Percentiles rank a stretch among this genome's conserved stretches.
Conservation (phyloP, 1,140 invertebrate species). For the Gryon sp. region DNA sequence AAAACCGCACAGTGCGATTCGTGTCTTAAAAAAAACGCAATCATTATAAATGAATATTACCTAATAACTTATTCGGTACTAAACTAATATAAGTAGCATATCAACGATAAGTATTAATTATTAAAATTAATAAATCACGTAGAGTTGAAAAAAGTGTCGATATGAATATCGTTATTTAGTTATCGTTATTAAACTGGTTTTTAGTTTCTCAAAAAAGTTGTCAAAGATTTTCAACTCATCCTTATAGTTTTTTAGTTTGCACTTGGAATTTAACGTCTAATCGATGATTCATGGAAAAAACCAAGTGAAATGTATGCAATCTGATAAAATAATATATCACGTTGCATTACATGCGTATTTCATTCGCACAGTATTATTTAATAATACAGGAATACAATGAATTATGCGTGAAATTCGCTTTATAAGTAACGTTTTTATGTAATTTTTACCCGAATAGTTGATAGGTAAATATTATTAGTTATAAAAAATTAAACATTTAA, state of each 20-base stretch:
- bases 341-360: slow-evolving; percentile 17
- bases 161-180: slow-evolving; percentile 11
- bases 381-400: slow-evolving; percentile 34
- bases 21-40: slow-evolving; percentile 47
- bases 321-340: slow-evolving; percentile 23
- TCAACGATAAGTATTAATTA: slow-evolving; percentile 36
- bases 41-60: slow-evolving; percentile 47
- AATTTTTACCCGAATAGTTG: no score
- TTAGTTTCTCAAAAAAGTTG: no score
- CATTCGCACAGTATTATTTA: slow-evolving; percentile 1
- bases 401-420: slow-evolving; percentile 18
- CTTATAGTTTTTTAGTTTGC: no score
- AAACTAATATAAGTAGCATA: slow-evolving; percentile 34
- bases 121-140: slow-evolving; percentile 27
- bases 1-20: slow-evolving; percentile 5
- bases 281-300: slow-evolving; percentile 12
- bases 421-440: slow-evolving; percentile 13
- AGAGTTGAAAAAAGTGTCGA: slow-evolving; percentile 8
- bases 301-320: slow-evolving; percentile 31
- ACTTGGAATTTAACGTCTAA: background rate
- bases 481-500: no score
- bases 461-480: no score
- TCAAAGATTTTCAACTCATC: no score
- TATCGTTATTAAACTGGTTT: no score
- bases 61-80: slow-evolving; percentile 19